Percentiles rank a stretch among this genome's conserved stretches.
phyloP scores from a whole-genome alignment of 1,140 invertebrate genomes.

The Nasonia longicornis region DNA sequence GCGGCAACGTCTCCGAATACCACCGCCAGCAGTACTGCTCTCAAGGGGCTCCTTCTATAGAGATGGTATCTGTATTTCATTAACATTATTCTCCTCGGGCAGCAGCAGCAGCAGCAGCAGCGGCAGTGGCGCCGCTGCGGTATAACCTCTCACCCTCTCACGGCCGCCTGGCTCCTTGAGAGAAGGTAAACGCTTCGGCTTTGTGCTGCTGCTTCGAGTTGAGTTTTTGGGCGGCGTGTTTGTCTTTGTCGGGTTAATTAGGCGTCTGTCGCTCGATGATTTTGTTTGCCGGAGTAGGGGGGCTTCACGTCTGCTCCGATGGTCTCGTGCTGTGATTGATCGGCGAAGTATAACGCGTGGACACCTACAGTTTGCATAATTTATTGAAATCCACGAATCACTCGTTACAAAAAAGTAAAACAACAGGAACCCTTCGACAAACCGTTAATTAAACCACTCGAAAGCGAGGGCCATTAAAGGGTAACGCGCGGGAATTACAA shows the following conservation, averaged over 20 bases:
- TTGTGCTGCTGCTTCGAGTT: not conserved
- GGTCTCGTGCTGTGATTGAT: not conserved
- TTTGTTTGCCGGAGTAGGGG: not conserved
- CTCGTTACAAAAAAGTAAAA: not conserved
- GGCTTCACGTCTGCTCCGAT: not conserved
- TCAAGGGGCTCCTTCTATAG: slow-evolving; percentile 59
- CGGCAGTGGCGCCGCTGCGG: slow-evolving; percentile 51
- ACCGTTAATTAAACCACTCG: slow-evolving; percentile 65
- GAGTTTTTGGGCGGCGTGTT: not conserved
- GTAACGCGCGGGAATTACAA: slow-evolving; percentile 54
- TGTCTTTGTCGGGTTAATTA: slow-evolving; percentile 18
- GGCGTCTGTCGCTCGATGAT: slow-evolving; percentile 3
- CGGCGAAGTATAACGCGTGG: too few relatives aligned
- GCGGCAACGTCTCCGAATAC: not conserved
- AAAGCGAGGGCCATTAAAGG: slow-evolving; percentile 63
- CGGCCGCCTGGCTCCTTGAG: not conserved
- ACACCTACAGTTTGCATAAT: not conserved
- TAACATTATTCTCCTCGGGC: slow-evolving; percentile 68
- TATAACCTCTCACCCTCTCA: slow-evolving; percentile 23
- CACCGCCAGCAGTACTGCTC: slow-evolving; percentile 29
- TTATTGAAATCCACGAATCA: too few relatives aligned
- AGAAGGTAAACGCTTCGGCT: slow-evolving; percentile 2
- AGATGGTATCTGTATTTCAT: slow-evolving; percentile 70
- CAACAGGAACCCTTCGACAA: slow-evolving; percentile 42
- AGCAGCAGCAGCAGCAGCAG: slow-evolving; percentile 51